Percentiles rank a stretch among this genome's conserved stretches.
phyloP scores from a whole-genome alignment of 2,113 vertebrate species.

The Odobenus rosmarus region DNA sequence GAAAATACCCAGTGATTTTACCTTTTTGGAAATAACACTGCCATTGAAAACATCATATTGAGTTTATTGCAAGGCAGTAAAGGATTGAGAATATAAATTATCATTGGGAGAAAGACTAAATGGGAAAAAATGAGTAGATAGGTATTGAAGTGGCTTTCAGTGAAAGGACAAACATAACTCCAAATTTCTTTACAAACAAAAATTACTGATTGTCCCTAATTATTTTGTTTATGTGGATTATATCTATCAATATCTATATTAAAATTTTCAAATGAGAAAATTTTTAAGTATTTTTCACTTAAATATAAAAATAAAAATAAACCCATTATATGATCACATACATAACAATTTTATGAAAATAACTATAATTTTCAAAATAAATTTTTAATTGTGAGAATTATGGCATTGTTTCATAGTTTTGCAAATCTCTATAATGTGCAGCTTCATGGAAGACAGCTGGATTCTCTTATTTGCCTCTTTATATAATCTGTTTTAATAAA shows the following conservation, averaged over 20 bases:
- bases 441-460: neutral
- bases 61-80: neutral
- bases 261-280: neutral
- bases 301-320: constrained; percentile 16
- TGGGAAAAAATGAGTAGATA: neutral
- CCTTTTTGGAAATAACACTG: neutral
- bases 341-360: neutral
- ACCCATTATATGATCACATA: neutral
- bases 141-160: neutral
- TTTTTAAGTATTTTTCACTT: neutral
- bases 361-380: neutral
- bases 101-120: neutral
- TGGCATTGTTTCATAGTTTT: neutral
- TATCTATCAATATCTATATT: neutral
- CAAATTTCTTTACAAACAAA: neutral
- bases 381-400: neutral
- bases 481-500: neutral
- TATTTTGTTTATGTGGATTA: neutral
- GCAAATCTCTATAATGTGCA: neutral
- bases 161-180: neutral
- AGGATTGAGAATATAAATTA: constrained; percentile 6
- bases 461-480: neutral
- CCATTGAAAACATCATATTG: neutral
- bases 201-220: neutral
- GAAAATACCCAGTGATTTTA: neutral